Evolutionary conservation across 1,140 invertebrate genomes (phyloP), one percentile per base, ranked within the genome.

Genomic region (Pogonognathellus flavescens): DNA sequence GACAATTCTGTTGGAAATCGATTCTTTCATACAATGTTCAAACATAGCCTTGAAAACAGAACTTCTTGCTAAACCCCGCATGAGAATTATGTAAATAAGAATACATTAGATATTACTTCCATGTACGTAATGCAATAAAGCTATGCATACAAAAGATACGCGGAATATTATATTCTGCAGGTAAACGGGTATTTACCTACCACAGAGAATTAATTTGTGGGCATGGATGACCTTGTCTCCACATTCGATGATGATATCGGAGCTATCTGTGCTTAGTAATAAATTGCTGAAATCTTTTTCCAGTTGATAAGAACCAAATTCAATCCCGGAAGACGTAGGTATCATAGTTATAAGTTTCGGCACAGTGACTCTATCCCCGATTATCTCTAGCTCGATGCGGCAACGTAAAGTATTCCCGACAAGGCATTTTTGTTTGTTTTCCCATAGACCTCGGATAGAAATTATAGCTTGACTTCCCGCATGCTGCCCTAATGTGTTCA

Each of bases 31-130:
- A 13, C 52, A 49, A 62, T 52, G 53, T 0, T 66, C n/a, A 81
- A 85, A 81, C 84, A 85, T 85, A 11, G 84, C 84, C 57, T 50
- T n/a, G 52, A 85, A 85, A 11, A 85, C 84, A 53, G 62, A 62
- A 41, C 84, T 85, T 13, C 84, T 53, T 16, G 70, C 84, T 84
- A 20, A 53, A 52, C 31, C 31, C 31, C 6, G 31, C 31, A 41
- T 41, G 31, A 41, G 31, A 41, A 41, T 41, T 41, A 41, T 41
- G 31, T 41, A 41, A 41, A 41, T 41, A 41, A 41, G 31, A 41
- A 41, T n/a, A n/a, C 31, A 41, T 41, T 41, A n/a, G n/a, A n/a
- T n/a, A n/a, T n/a, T n/a, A n/a, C n/a, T n/a, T n/a, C n/a, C n/a
- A n/a, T 41, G 31, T 41, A 41, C 31, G 31, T 41, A 41, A 3